Conservation (phyloP, 2,888 invertebrate species). For the Lasioglossum malachurum region DNA sequence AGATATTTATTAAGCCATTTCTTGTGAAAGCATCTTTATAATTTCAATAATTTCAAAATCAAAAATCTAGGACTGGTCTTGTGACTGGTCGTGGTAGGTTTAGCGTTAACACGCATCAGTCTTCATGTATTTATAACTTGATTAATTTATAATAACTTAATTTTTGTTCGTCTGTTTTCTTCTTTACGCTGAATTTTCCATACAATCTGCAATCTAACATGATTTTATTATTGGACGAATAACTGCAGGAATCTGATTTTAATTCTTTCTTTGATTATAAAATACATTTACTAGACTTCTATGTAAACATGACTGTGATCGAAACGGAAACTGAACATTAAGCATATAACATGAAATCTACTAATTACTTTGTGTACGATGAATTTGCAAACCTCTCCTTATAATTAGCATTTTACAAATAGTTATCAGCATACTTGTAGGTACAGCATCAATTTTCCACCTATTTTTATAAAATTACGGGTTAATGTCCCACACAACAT, state of each 20-base stretch:
- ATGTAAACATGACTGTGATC: not conserved
- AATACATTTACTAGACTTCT: not conserved
- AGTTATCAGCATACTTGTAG: not conserved
- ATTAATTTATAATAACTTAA: too few species aligned
- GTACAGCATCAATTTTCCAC: not conserved
- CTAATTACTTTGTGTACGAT: not conserved
- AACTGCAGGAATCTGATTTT: not conserved
- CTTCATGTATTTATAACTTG: too few species aligned
- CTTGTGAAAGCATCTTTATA: too few species aligned
- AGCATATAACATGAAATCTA: not conserved
- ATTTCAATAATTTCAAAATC: too few species aligned
- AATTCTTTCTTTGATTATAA: not conserved
- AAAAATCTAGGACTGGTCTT: too few species aligned
- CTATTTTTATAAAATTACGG: constrained; percentile 30
- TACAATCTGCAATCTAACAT: not conserved
- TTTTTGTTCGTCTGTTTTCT: not conserved
- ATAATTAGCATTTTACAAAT: not conserved
- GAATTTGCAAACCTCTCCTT: not conserved
- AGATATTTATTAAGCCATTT: too few species aligned
- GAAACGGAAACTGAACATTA: not conserved
- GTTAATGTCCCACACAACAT: constrained; percentile 35
- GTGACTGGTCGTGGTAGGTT: too few species aligned
- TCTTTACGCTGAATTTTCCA: not conserved
- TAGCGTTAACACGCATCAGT: not conserved
- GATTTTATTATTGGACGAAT: not conserved